Evolutionary conservation across 2,888 invertebrate genomes (phyloP), one percentile per base, ranked within the genome.

Genomic region (Hyles lineata): DNA sequence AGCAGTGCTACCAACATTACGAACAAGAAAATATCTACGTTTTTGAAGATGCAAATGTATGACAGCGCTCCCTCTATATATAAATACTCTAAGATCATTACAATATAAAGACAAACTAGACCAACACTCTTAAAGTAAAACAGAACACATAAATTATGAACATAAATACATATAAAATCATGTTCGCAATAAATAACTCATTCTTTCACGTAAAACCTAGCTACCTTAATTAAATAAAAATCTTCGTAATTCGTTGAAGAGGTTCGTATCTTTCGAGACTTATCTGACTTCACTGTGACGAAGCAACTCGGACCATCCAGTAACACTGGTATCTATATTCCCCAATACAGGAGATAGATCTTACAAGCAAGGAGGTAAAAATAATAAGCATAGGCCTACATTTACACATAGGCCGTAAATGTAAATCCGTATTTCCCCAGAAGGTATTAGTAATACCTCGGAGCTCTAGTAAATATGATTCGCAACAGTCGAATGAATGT

Each of bases 151-250:
- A 21, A 32, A 21, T 60, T 29, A 35, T 21, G 43, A 67, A 67
- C n/a, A 63, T 15, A 23, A 67, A 67, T 67, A 50, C 67, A 43
- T 67, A 63, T 29, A 67, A n/a, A 67, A 50, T 67, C 67, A 17
- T 67, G 17, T 67, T 67, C 23, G 50, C 43, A 67, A 67, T 67
- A 67, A 67, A 67, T 67, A 67, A 67, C 43, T 4, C 63, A 67
- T 67, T 23, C 67, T 43, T 67, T 25, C 67, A 67, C 43, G 21
- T 50, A 67, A 67, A 67, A 21, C 50, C 67, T 67, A 67, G 67
- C 67, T 67, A 67, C 67, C 67, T 50, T 67, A 23, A 43, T 23
- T 8, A 23, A 67, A 62, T 29, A 32, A 3, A 21, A 35, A 9
- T 9, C 5, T 15, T 21, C 43, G 23, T 50, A 50, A 23, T 50